Percentiles rank a stretch among this genome's conserved stretches.
Evolutionary conservation across 2,888 invertebrate genomes (phyloP).

Genomic region (Zelleria hepariella): DNA sequence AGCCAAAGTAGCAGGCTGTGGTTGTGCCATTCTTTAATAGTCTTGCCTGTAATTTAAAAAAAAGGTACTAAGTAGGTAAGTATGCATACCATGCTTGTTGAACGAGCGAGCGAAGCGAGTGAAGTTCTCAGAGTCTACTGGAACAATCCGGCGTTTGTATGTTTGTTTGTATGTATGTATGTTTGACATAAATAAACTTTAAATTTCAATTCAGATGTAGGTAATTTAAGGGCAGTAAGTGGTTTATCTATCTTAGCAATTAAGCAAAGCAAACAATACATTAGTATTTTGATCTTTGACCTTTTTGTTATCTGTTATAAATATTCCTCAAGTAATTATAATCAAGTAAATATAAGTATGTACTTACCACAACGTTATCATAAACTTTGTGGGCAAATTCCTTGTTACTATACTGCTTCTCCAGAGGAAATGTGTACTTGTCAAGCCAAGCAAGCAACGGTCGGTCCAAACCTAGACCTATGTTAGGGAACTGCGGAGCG

Average conservation of each 20-base stretch:
- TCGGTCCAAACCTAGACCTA: constrained; percentile 85
- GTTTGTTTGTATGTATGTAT: neutral
- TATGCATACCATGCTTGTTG: neutral
- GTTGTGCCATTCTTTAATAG: constrained; percentile 87
- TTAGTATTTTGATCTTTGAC: too few relatives aligned
- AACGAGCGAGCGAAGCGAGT: too few relatives aligned
- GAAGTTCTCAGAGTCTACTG: too few relatives aligned
- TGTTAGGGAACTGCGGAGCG: constrained; percentile 90
- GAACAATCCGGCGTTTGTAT: too few relatives aligned
- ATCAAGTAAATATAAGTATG: neutral
- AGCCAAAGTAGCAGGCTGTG: constrained; percentile 90
- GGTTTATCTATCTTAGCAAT: too few relatives aligned
- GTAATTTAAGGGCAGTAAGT: too few relatives aligned
- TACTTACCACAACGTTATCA: constrained; percentile 83
- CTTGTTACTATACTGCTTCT: constrained; percentile 77
- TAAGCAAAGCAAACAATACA: too few relatives aligned
- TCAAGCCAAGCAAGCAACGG: constrained; percentile 88
- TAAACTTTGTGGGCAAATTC: constrained; percentile 81
- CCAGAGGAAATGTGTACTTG: constrained; percentile 88
- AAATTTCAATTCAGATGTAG: neutral
- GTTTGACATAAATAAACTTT: too few relatives aligned
- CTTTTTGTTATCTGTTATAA: neutral
- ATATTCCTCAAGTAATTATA: neutral
- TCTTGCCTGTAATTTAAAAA: constrained; percentile 72
- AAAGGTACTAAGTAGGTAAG: neutral